Evolutionary conservation across 1,140 invertebrate genomes (phyloP), one percentile per base, ranked within the genome.

Genomic region (Scaptomyza montana): DNA sequence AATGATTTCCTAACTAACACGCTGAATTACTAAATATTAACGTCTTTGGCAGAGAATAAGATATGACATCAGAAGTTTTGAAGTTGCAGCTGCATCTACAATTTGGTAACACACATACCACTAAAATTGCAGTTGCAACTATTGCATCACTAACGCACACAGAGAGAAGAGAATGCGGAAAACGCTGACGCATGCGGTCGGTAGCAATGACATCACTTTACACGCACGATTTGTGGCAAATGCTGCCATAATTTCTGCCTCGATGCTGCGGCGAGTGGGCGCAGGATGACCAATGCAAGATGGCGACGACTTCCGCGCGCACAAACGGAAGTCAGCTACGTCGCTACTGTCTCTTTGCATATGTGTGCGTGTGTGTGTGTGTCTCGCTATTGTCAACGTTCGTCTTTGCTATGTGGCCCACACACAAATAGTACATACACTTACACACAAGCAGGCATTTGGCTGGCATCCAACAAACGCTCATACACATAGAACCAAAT

Each of bases 181-280:
- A 55, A 53, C 75, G 82, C 82, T 87, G 82, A 87, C 82, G 82
- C 82, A 87, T 87, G 82, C 72, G 81, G 70, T 55, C 41, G 63
- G 66, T 21, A 63, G 64, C 81, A 68, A 86, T 87, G 82, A 87
- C 82, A 87, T 87, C 82, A 87, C 84, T 89, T 87, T 87, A 87
- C 79, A 87, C 82, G 82, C 82, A 87, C 82, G 82, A 87, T 87
- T 87, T 87, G 82, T 87, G 84, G 84, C 84, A 79, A 87, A 89
- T 82, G 79, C 84, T 76, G 82, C 82, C 82, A 87, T 89, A 89
- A 89, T 86, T 87, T 89, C 66, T 86, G 70, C 63, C 70, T 56
- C 36, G 74, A 68, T 68, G 57, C 70, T 64, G 74, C 57, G 54
- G 56, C 75, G 84, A 87, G 84, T 87, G 82, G 82, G 82, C 82